Evolutionary conservation across 2,113 vertebrate genomes (phyloP).

Genomic region (Scomber colias): DNA sequence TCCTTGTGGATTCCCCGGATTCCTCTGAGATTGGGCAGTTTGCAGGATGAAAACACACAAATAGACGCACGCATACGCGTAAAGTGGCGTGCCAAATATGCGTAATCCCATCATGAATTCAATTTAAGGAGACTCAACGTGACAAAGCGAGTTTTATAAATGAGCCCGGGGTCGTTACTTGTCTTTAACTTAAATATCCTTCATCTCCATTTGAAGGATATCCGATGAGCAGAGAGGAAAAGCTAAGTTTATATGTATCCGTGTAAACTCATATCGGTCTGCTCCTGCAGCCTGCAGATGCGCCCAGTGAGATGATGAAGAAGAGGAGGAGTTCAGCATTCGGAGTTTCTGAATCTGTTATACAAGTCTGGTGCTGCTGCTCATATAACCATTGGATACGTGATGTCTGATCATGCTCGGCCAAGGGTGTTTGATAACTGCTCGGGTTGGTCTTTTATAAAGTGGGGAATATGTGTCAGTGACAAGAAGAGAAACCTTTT

Average conservation of each 20-base stretch:
- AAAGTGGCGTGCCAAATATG: constrained; percentile 72
- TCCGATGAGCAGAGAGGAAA: constrained; percentile 51
- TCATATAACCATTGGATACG: constrained; percentile 71
- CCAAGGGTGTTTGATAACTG: constrained; percentile 47
- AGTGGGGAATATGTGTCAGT: neutral
- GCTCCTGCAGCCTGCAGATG: constrained; percentile 69
- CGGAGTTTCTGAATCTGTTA: constrained; percentile 69
- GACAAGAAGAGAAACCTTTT: neutral
- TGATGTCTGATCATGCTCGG: constrained; percentile 27
- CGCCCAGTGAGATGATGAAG: constrained; percentile 61
- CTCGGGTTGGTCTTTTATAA: neutral
- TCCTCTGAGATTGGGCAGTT: constrained; percentile 79
- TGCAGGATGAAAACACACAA: constrained; percentile 85
- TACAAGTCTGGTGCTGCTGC: constrained; percentile 63
- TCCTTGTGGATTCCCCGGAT: constrained; percentile 59
- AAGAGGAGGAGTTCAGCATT: constrained; percentile 79
- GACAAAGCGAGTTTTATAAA: constrained; percentile 15
- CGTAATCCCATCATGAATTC: constrained; percentile 74
- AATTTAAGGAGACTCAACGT: constrained; percentile 4
- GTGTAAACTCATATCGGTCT: constrained; percentile 71
- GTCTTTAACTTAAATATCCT: constrained; percentile 48
- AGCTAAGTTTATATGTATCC: constrained; percentile 51
- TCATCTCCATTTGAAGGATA: constrained; percentile 50
- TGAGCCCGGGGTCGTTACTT: neutral
- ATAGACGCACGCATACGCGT: constrained; percentile 83